Percentiles rank a stretch among this genome's conserved stretches.
phyloP scores from a whole-genome alignment of 2,113 vertebrate genomes.

The Chionodraco myersi region DNA sequence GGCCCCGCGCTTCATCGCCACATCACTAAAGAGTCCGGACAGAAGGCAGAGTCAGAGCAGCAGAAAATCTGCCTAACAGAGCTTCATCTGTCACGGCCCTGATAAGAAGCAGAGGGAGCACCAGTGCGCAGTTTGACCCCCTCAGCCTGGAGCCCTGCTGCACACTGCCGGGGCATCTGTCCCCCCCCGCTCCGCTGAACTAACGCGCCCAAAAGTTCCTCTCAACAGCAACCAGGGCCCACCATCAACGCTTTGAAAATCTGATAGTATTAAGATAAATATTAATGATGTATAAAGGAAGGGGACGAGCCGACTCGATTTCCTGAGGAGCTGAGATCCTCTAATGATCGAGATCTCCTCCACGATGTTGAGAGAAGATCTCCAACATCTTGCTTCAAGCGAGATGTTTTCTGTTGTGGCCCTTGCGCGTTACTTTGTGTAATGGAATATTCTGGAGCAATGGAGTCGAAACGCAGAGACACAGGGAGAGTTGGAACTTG shows the following conservation, averaged over 20 bases:
- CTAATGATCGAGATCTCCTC: no score
- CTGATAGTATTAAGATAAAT: no score
- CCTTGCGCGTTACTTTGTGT: no score
- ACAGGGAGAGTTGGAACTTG: no score
- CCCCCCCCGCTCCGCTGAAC: conserved; percentile 70
- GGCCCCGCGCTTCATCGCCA: conserved; percentile 61
- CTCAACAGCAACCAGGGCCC: conserved; percentile 29
- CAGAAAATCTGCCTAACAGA: conserved; percentile 82
- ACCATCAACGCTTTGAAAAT: neutral
- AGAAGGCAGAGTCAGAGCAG: conserved; percentile 80
- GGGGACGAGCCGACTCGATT: no score
- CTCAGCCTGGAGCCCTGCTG: conserved; percentile 46
- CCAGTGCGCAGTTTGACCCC: conserved; percentile 64
- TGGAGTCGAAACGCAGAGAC: no score
- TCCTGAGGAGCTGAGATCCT: no score
- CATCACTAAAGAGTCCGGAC: conserved; percentile 72
- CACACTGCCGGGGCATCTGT: conserved; percentile 50
- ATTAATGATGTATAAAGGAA: no score
- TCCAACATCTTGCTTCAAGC: no score
- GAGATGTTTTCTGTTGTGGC: no score
- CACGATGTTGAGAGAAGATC: no score
- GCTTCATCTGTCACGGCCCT: conserved; percentile 80
- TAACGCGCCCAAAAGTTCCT: conserved; percentile 67
- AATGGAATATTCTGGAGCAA: no score
- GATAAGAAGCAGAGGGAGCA: conserved; percentile 70